phyloP scores from a whole-genome alignment of 2,888 invertebrate species.

The Muscina levida region DNA sequence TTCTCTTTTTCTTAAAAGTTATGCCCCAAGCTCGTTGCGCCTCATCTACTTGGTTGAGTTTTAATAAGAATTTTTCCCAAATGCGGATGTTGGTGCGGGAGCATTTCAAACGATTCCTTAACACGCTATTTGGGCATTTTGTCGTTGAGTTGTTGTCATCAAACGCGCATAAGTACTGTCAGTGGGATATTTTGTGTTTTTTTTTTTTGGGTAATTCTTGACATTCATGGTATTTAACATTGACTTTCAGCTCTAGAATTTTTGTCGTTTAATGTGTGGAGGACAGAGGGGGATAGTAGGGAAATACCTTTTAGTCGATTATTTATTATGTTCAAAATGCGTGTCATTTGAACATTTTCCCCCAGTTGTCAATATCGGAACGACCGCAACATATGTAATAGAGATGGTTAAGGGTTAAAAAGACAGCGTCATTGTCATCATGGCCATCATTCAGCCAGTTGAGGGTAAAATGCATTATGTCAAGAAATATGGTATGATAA shows the following conservation, averaged over 20 bases:
- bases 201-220: conserved; percentile 6
- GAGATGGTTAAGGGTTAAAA: conserved; percentile 49
- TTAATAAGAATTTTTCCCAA: conserved; percentile 18
- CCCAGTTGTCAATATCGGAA: conserved; percentile 2
- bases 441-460: no score
- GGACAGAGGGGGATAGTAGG: no score
- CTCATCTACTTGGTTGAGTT: no score
- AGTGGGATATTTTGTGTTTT: no score
- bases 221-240: conserved; percentile 53
- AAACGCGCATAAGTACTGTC: conserved; percentile 39
- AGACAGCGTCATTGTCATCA: not conserved
- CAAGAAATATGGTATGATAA: no score
- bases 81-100: not conserved
- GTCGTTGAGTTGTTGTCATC: conserved; percentile 50
- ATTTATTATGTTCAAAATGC: conserved; percentile 56
- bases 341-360: conserved; percentile 60
- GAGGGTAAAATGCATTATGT: no score
- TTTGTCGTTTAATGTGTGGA: conserved; percentile 2
- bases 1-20: conserved; percentile 28
- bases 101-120: conserved; percentile 50
- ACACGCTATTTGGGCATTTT: conserved; percentile 58
- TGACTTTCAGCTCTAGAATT: conserved; percentile 42
- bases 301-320: conserved; percentile 21
- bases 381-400: not conserved
- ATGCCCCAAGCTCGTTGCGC: no score